Conservation (phyloP, 2,888 invertebrate species). For the Xiphydria camelus region DNA sequence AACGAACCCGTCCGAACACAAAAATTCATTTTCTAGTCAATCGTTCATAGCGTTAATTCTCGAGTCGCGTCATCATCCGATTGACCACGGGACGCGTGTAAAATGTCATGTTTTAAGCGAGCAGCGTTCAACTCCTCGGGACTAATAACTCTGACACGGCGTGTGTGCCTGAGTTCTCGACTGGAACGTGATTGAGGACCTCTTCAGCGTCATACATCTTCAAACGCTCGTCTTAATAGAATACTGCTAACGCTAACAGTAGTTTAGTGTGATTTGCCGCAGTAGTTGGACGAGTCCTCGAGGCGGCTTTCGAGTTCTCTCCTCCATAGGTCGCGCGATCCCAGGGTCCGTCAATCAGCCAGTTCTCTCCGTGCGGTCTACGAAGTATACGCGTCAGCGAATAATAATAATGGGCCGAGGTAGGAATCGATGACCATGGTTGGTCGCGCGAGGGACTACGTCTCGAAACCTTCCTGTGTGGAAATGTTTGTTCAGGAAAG, state of each 20-base stretch:
- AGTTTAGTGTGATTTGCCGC: constrained; percentile 12
- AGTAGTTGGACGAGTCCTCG: constrained; percentile 13
- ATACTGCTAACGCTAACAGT: constrained; percentile 7
- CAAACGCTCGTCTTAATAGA: constrained; percentile 1
- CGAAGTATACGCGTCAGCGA: too few relatives aligned
- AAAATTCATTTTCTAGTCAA: too few relatives aligned
- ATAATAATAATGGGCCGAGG: too few relatives aligned
- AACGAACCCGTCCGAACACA: too few relatives aligned
- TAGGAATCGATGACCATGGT: too few relatives aligned
- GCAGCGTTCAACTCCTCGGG: neutral
- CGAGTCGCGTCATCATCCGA: too few relatives aligned
- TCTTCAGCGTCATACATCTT: constrained; percentile 24
- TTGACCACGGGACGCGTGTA: too few relatives aligned
- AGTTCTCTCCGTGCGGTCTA: too few relatives aligned
- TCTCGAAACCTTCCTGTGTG: too few relatives aligned
- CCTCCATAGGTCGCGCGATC: neutral
- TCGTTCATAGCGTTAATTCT: too few relatives aligned
- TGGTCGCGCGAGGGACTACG: too few relatives aligned
- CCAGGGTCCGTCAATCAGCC: neutral
- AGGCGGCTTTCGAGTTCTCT: neutral
- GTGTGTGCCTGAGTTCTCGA: constrained; percentile 25
- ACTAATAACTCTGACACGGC: neutral
- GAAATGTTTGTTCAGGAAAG: too few relatives aligned
- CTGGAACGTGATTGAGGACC: constrained; percentile 45
- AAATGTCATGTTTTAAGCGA: constrained; percentile 25